phyloP scores from a whole-genome alignment of 2,797 vertebrate species.

The Xenops minutus region DNA sequence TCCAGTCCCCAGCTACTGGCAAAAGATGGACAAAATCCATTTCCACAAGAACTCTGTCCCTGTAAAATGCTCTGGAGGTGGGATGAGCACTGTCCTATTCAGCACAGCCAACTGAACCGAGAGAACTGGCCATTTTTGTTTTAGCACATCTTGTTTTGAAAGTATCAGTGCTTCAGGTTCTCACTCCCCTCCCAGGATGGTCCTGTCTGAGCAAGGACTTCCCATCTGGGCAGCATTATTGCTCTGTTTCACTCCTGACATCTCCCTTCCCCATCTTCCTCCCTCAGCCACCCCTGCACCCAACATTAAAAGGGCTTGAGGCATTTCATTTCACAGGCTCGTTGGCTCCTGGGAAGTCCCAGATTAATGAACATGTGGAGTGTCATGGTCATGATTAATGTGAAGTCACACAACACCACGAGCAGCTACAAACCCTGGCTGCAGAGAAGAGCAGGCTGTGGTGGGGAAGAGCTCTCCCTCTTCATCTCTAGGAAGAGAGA shows the following conservation, averaged over 20 bases:
- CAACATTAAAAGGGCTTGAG: background rate
- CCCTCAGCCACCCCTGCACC: background rate
- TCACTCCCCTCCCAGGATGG: background rate
- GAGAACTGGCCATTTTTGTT: background rate
- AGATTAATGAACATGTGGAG: background rate
- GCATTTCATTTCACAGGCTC: background rate
- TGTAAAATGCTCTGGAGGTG: background rate
- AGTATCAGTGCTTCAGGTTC: background rate
- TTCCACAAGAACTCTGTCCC: background rate
- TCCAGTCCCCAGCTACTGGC: background rate
- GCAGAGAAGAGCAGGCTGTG: background rate
- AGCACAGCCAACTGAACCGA: background rate
- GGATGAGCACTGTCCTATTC: background rate
- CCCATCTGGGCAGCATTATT: background rate
- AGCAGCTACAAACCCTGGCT: background rate
- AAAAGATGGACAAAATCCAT: background rate
- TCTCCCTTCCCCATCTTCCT: background rate
- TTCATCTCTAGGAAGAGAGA: background rate
- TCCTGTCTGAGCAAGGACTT: background rate
- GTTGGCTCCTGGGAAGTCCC: background rate
- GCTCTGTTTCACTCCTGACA: background rate
- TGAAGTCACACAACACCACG: background rate
- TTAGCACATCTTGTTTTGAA: background rate
- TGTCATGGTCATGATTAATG: background rate
- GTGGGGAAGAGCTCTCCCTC: background rate